Conservation (phyloP, 2,797 vertebrate species). For the Channa striata region DNA sequence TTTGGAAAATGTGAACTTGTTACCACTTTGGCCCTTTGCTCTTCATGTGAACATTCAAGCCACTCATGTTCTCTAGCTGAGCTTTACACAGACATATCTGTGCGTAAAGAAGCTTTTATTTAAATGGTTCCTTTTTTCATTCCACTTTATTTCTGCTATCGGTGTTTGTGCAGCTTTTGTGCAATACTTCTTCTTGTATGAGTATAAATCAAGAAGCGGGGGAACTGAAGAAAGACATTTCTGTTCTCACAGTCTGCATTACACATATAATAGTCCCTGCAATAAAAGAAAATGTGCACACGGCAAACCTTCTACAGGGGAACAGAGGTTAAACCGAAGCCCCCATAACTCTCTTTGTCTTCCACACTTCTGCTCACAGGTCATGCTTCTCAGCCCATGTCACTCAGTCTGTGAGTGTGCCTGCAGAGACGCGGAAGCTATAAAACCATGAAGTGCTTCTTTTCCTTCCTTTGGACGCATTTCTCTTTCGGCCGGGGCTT, state of each 20-base stretch:
- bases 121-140: not conserved
- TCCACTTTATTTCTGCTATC: not conserved
- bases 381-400: slow-evolving; percentile 62
- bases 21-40: slow-evolving; percentile 17
- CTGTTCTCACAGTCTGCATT: not conserved
- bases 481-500: slow-evolving; percentile 57
- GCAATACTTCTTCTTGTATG: not conserved
- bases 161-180: not conserved
- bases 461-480: slow-evolving; percentile 62
- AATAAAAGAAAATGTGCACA: not conserved
- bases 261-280: not conserved
- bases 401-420: slow-evolving; percentile 56
- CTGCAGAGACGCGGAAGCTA: slow-evolving; percentile 72
- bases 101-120: slow-evolving; percentile 6
- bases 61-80: slow-evolving; percentile 9
- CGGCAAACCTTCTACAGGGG: slow-evolving; percentile 7
- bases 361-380: slow-evolving; percentile 46
- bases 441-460: slow-evolving; percentile 71
- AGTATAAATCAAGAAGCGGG: not conserved
- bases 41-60: slow-evolving; percentile 11
- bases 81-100: slow-evolving; percentile 7
- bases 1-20: slow-evolving; percentile 32
- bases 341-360: slow-evolving; percentile 59
- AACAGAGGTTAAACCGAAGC: slow-evolving; percentile 46
- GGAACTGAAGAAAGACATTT: not conserved